Percentiles rank a stretch among this genome's conserved stretches.
Conservation (phyloP, 2,888 invertebrate genomes). For the Lapara coniferarum region DNA sequence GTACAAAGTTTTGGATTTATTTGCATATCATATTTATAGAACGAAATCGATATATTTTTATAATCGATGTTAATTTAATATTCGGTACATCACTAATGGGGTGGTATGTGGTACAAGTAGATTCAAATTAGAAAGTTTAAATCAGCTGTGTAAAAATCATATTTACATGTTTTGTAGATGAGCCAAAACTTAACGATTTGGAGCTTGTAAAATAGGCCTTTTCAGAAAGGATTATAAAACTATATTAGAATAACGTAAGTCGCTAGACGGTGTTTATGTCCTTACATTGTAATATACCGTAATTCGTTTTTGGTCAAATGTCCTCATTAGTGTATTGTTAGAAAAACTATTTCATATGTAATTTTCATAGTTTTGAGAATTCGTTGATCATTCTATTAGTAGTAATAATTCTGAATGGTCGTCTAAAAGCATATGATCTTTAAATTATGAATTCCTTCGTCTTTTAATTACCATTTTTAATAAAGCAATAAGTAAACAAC, state of each 20-base stretch:
- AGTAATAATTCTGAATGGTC: background rate
- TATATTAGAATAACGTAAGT: background rate
- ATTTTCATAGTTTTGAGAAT: background rate
- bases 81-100: background rate
- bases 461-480: background rate
- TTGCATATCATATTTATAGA: conserved; percentile 1
- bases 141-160: background rate
- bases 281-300: background rate
- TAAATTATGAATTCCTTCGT: background rate
- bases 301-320: background rate
- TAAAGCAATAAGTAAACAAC: background rate
- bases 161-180: background rate
- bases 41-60: conserved; percentile 3
- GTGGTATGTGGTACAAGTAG: background rate
- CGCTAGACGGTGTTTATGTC: background rate
- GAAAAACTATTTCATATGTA: background rate
- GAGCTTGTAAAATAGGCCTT: conserved; percentile 9
- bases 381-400: background rate
- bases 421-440: background rate
- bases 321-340: background rate
- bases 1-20: conserved; percentile 7
- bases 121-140: background rate
- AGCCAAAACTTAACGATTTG: background rate
- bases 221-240: background rate
- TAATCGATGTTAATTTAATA: background rate